Base-by-base conservation (phyloP, 2,113 vertebrate species). In the Sander lucioperca region DNA sequence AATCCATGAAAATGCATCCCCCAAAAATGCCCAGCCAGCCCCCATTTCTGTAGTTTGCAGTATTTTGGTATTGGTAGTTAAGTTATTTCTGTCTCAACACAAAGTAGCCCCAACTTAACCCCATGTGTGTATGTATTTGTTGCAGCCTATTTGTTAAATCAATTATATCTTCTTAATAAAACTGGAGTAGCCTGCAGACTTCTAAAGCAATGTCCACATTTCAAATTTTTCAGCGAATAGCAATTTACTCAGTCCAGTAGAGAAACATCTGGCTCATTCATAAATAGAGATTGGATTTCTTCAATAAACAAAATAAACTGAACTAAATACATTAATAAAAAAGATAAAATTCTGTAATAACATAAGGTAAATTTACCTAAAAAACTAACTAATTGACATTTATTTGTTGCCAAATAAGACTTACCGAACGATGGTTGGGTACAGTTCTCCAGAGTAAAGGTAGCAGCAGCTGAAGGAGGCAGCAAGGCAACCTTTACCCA, bases 401-500 rank as follows among this genome's bases (percentile, higher is more conserved):
- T 48, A 9, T 54, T 56, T 51, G 3, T 25, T 68, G 33, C 4
- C 18, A 66, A 36, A 33, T 25, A 3, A 61, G 13, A 82, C 82
- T 89, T 83, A 95, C 95, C 94, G 92, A 57, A 95, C 89, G 30
- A 96, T 85, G 8, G 95, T 96, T 23, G 95, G 95, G 70, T 83
- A 96, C 8, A 96, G 91, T 56, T 95, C 95, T 71, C 93, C 94
- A 27, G 92, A 27, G 75, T 95, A 96, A 51, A 96, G 93, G 84
- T 96, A 97, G 83, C 96, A 95, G 84, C 96, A 97, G 90, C 74
- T 96, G 93, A 97, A 98, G 53, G 97, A 95, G 2, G 96, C 95
- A 0, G 97, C 96, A 0, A 98, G 91, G 21, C 95, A 97, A 1
- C 97, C 97, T 90, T 98, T 98, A 21, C 97, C 97, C 15, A 97